Evolutionary conservation across 2,888 invertebrate species (phyloP), one percentile per base, ranked within the genome.

Genomic region (Drosophila dives): DNA sequence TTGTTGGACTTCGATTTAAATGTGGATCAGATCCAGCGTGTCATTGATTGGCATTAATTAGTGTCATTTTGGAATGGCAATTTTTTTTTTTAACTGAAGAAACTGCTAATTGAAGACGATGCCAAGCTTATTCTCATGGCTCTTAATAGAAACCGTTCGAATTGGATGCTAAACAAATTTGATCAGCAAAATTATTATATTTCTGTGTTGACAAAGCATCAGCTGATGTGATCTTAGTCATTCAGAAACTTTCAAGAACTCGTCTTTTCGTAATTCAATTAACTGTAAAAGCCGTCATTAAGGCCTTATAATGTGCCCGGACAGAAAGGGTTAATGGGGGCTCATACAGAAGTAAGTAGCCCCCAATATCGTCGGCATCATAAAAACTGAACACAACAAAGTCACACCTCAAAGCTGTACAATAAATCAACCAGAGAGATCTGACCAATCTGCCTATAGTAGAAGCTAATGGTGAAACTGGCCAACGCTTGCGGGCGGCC

Each of bases 221-320:
- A 45, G 56, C 49, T 49, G 49, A 58, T 20, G 42, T 26, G 54
- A 40, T 32, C 20, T 70, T 64, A 70, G 45, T 75, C 61, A 76
- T 70, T 64, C 36, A 49, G 38, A 61, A 59, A 51, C 54, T 69
- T 82, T 69, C 32, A 65, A 55, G 60, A 80, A 76, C 40, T 54
- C 48, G 20, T 50, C 50, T 62, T 45, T 45, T 58, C 71, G 63
- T 84, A 87, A 87, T 89, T 85, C 83, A 86, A 89, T 86, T 87
- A 86, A 78, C 87, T 79, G 79, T 79, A 86, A 89, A 86, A 88
- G 86, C 86, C 81, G 75, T 88, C 89, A 88, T 85, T 88, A 85
- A 58, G 83, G 72, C 65, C 76, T 69, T 71, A 71, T 75, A 75
- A 62, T 74, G 63, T 64, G 62, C 54, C 17, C 36, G 40, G 55